Evolutionary conservation across 1,140 invertebrate genomes (phyloP), one percentile per base, ranked within the genome.

Genomic region (Psilanteris sp.): DNA sequence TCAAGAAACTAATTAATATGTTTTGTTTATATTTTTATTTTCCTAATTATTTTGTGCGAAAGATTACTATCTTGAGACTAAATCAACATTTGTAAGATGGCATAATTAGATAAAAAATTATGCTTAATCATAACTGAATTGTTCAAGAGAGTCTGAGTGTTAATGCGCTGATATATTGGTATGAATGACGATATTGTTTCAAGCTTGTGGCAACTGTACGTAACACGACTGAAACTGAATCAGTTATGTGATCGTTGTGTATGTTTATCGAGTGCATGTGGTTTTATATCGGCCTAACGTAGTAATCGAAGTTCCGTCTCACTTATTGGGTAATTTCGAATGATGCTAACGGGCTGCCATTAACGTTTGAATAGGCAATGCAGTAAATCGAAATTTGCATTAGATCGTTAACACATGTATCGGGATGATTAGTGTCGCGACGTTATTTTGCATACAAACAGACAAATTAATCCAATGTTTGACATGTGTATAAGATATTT

Each of bases 271-370:
- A 78, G 6, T 68, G 16, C 22, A 22, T 68, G 68, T 37, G 62
- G 75, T 73, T 78, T 68, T 64, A 59, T 61, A 73, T 78, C 57
- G 62, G 52, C 27, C 61, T 64, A 64, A 57, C 44, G 26, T 59
- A 61, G 46, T 18, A 61, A 62, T 61, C 46, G 27, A 55, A 59
- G 46, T 68, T 54, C 62, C 62, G 55, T 55, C 62, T 67, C 72
- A 37, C 37, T 68, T 48, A 57, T 41, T 62, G 62, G 46, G 32
- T 62, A 54, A 37, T 39, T 31, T 52, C 48, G 13, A 68, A 26
- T 62, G 34, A 73, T 46, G 57, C 66, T 50, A 48, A 64, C 54
- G 46, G 18, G 10, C 39, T 37, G 24, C 36, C 59, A 74, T 74
- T 52, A 61, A 57, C 31, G 36, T 50, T 39, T 66, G 27, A 73